phyloP scores from a whole-genome alignment of 1,140 invertebrate species.

The Lanistes nyassanus region DNA sequence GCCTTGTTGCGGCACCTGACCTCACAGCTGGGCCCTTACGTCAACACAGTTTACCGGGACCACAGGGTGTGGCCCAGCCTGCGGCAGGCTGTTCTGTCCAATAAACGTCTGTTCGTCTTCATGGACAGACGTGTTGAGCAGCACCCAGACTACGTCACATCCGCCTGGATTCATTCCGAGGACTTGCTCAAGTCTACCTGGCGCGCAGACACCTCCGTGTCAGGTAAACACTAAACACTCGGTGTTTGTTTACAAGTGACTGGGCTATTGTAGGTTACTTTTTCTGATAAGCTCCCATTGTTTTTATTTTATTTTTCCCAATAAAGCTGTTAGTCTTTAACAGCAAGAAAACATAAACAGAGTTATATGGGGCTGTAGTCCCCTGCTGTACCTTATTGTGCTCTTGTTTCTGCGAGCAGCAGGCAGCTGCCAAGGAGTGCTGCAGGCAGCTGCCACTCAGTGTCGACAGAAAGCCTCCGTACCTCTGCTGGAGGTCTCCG shows the following conservation, averaged over 20 bases:
- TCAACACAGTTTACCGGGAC: constrained; percentile 18
- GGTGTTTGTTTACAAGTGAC: too few species aligned
- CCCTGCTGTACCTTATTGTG: too few species aligned
- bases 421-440: constrained; percentile 3
- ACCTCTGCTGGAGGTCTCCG: constrained; percentile 5
- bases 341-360: too few species aligned
- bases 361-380: too few species aligned
- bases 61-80: constrained; percentile 22
- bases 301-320: not conserved
- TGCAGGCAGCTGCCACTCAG: not conserved
- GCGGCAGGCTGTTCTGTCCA: constrained; percentile 13
- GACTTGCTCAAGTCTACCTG: constrained; percentile 27
- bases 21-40: constrained; percentile 21
- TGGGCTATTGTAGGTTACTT: not conserved
- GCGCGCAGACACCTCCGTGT: constrained; percentile 13
- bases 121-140: constrained; percentile 9
- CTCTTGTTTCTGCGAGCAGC: not conserved
- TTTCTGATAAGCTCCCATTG: not conserved
- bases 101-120: constrained; percentile 29
- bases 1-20: constrained; percentile 12
- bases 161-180: constrained; percentile 32
- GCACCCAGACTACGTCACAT: not conserved
- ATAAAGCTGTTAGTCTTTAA: not conserved
- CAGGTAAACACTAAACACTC: too few species aligned
- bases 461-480: not conserved